phyloP scores from a whole-genome alignment of 1,140 invertebrate species.

The Gonioctena quinquepunctata region DNA sequence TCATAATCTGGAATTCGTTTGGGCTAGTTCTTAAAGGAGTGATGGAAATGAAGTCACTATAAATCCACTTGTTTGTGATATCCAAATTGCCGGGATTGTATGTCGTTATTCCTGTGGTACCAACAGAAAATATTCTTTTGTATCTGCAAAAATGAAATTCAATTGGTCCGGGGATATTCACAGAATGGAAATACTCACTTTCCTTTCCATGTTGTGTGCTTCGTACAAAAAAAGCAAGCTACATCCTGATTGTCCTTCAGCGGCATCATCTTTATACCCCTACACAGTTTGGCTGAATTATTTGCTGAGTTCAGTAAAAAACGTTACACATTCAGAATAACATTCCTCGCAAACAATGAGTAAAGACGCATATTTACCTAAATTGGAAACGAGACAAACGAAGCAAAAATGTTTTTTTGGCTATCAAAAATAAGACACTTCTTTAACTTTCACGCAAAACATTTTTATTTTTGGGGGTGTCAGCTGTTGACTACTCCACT shows the following conservation, averaged over 20 bases:
- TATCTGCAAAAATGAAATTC: conserved; percentile 68
- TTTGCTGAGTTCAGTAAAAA: too few species aligned
- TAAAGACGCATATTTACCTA: conserved; percentile 18
- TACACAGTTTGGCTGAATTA: too few species aligned
- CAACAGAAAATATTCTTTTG: conserved; percentile 96
- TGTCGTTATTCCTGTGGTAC: conserved; percentile 92
- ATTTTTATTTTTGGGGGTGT: conserved; percentile 30
- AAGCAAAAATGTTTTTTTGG: background rate
- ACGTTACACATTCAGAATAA: background rate
- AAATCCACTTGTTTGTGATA: conserved; percentile 94
- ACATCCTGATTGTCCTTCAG: conserved; percentile 89
- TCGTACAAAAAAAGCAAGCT: conserved; percentile 92
- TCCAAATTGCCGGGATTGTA: conserved; percentile 94
- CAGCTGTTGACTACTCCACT: conserved; percentile 26
- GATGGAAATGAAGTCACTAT: conserved; percentile 79
- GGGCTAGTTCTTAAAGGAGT: conserved; percentile 66
- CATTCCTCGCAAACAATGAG: background rate
- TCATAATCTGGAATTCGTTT: conserved; percentile 83
- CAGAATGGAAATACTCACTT: conserved; percentile 69
- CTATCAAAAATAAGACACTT: conserved; percentile 8
- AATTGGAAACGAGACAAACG: background rate
- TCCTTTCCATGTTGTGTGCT: conserved; percentile 92
- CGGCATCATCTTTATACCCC: conserved; percentile 71
- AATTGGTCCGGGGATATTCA: background rate
- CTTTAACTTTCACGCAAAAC: background rate